Base-by-base conservation (phyloP, 2,113 vertebrate species). In the Strigops habroptila region DNA sequence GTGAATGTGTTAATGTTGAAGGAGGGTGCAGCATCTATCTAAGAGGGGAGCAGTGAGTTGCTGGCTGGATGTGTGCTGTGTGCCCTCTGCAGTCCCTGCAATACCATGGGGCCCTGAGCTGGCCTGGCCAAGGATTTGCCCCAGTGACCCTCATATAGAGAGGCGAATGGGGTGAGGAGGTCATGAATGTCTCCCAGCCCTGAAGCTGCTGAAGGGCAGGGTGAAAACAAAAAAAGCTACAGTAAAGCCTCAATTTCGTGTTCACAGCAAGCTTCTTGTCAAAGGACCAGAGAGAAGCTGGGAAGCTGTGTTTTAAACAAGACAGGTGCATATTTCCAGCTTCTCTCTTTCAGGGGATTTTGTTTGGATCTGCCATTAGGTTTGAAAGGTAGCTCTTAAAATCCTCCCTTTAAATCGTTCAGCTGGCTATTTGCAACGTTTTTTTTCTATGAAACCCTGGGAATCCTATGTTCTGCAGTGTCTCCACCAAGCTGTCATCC, bases 1-100 rank as follows among this genome's bases (percentile, higher is more conserved):
- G 52, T 10, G 22, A 16, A 24, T 3, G 2, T 0, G 0, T 24
- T 33, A 10, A 22, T 0, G 0, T 16, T 27, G 22, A 55, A 74
- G 67, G 51, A 74, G 12, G 37, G 16, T 3, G 5, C 46, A 69
- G 57, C 24, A 39, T 3, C 35, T 31, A 3, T 3, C 14, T 14
- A 43, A 24, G 4, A 63, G 28, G 5, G 46, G 23, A 12, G 3
- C 59, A 48, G 64, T 0, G 2, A 48, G 37, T 12, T 1, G 0
- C 21, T 52, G 21, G 18, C 27, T n/a, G 46, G 57, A 9, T 31
- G 18, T 0, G 0, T 30, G 18, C 31, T 37, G 14, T 14, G 17
- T 25, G 59, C 35, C 39, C 37, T 27, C 30, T 37, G 37, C 0
- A 1, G 28, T 64, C 62, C 44, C 52, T 3, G 3, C 6, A 2